A percentile compares a stretch with the other conserved stretches of the same genome.
Evolutionary conservation across 2,888 invertebrate genomes (phyloP).

Genomic region (Eupeodes luniger): DNA sequence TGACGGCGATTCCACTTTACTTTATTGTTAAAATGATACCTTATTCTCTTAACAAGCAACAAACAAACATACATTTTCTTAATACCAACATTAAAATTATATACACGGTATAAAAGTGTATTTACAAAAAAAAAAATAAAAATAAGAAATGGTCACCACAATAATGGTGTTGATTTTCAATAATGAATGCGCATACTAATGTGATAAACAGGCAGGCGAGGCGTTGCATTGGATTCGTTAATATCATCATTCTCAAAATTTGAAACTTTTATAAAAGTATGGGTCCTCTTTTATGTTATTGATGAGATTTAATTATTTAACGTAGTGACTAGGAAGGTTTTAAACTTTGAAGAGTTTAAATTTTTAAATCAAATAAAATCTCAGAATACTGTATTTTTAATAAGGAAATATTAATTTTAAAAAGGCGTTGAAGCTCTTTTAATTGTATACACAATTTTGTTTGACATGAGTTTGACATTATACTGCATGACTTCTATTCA

Average conservation of each 20-base stretch:
- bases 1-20: too few relatives aligned
- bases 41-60: too few relatives aligned
- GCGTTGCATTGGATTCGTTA: conserved; percentile 35
- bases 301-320: neutral
- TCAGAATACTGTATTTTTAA: too few relatives aligned
- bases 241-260: conserved; percentile 7
- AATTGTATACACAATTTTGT: too few relatives aligned
- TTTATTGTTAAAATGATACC: too few relatives aligned
- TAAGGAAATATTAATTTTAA: too few relatives aligned
- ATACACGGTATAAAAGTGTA: too few relatives aligned
- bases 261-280: neutral
- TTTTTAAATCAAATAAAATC: neutral
- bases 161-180: conserved; percentile 60
- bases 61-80: too few relatives aligned
- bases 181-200: conserved; percentile 63
- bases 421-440: too few relatives aligned
- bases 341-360: neutral
- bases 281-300: neutral
- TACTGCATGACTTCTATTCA: too few relatives aligned
- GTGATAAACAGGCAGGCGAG: conserved; percentile 27
- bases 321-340: neutral
- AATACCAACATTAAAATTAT: too few relatives aligned
- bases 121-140: neutral
- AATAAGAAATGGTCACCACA: neutral
- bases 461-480: too few relatives aligned